Percentiles rank a stretch among this genome's conserved stretches.
Conservation (phyloP, 2,797 vertebrate genomes). For the Tenualosa thibaudeaui region DNA sequence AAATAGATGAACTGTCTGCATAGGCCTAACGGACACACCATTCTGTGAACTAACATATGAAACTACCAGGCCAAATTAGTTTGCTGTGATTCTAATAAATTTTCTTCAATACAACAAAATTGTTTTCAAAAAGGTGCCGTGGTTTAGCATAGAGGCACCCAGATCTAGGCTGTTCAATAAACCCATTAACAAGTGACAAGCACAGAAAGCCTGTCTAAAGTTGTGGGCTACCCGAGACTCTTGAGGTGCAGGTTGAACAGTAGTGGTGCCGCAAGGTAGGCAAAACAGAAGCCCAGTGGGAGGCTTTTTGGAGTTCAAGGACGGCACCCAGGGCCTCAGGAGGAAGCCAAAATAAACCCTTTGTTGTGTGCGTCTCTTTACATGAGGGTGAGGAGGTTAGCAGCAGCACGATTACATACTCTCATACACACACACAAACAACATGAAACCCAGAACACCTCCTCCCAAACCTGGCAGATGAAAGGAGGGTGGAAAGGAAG, state of each 20-base stretch:
- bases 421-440: not conserved
- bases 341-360: constrained; percentile 7
- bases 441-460: not conserved
- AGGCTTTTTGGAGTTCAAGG: not conserved
- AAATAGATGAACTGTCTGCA: not conserved
- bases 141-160: not conserved
- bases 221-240: not conserved
- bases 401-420: not conserved
- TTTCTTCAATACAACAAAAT: not conserved
- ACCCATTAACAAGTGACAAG: not conserved
- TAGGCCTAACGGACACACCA: not conserved
- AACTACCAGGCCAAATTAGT: not conserved
- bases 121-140: not conserved
- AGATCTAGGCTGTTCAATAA: not conserved
- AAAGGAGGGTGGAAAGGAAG: not conserved
- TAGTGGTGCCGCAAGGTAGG: not conserved
- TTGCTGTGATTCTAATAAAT: not conserved
- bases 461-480: not conserved
- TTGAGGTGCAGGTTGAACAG: not conserved
- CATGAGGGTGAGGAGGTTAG: not conserved
- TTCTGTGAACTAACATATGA: not conserved
- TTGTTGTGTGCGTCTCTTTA: not conserved
- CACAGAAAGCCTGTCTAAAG: not conserved
- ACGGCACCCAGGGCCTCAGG: not conserved
- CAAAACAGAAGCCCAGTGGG: not conserved